Evolutionary conservation across 2,888 invertebrate genomes (phyloP).

Genomic region (Gonocerus acuteangulatus): DNA sequence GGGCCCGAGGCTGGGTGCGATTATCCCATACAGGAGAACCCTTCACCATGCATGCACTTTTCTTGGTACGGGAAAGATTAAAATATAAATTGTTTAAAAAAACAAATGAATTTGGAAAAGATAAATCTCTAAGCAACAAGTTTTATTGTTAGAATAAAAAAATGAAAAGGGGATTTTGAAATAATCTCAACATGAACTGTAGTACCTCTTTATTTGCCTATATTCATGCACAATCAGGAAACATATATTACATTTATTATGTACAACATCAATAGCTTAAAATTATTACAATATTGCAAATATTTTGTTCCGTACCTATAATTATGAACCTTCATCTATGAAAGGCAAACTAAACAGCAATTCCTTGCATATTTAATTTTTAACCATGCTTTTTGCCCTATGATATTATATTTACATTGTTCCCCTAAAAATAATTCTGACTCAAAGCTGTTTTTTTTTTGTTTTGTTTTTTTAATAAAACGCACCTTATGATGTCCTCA

Average conservation of each 20-base stretch:
- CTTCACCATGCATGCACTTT: too few species aligned
- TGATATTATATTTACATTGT: slow-evolving; percentile 20
- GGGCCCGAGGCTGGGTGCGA: too few species aligned
- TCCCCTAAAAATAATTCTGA: slow-evolving; percentile 20
- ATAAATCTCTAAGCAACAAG: too few species aligned
- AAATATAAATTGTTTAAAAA: too few species aligned
- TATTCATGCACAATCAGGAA: slow-evolving; percentile 18
- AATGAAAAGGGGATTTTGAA: neutral
- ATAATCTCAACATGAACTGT: neutral
- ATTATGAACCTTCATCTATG: slow-evolving; percentile 1
- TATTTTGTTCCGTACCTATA: neutral
- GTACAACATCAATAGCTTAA: slow-evolving; percentile 32
- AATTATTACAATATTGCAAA: slow-evolving; percentile 11
- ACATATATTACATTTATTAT: slow-evolving; percentile 27
- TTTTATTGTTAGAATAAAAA: neutral
- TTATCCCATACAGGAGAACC: too few species aligned
- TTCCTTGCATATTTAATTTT: neutral
- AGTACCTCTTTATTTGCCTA: slow-evolving; percentile 12
- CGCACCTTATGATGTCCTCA: too few species aligned
- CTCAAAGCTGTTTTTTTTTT: slow-evolving; percentile 9
- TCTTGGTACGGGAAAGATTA: too few species aligned
- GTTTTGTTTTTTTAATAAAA: too few species aligned
- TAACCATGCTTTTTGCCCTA: slow-evolving; percentile 5
- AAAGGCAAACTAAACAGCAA: slow-evolving; percentile 18
- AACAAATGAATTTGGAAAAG: too few species aligned